These are phyloP conservation scores for Brachyopa scutellaris DNA, from an alignment of 2,888 invertebrate genomes.

Conservation along the genomic window DNA sequence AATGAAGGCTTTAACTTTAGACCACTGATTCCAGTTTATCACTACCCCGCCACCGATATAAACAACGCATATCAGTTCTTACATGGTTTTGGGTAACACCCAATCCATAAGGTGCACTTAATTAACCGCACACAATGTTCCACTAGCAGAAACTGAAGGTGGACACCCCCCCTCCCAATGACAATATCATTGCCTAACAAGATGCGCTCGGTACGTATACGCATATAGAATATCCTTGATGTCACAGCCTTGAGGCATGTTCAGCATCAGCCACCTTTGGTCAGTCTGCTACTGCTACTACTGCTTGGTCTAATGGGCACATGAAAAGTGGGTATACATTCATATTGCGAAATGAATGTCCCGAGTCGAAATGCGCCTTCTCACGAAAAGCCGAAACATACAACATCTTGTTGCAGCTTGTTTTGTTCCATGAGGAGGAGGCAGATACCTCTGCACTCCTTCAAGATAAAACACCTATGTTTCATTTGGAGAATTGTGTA, in stretches of 20 bases:
- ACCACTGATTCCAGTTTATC: not conserved
- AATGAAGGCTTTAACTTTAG: conserved; percentile 28
- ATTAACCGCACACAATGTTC: conserved; percentile 73
- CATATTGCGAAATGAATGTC: conserved; percentile 65
- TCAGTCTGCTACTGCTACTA: conserved; percentile 34
- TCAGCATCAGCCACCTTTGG: conserved; percentile 70
- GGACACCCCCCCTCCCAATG: not conserved
- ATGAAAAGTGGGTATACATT: conserved; percentile 50
- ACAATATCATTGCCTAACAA: conserved; percentile 55
- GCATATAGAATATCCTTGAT: conserved; percentile 26
- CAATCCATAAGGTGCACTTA: conserved; percentile 74
- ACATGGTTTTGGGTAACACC: conserved; percentile 72
- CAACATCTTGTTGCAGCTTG: conserved; percentile 69
- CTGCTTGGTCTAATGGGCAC: not conserved
- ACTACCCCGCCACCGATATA: not conserved
- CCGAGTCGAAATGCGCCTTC: conserved; percentile 38
- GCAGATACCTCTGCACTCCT: conserved; percentile 32
- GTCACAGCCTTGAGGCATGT: conserved; percentile 69
- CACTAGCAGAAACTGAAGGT: conserved; percentile 18
- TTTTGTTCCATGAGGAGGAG: not conserved
- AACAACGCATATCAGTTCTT: conserved; percentile 53
- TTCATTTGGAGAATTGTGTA: conserved; percentile 66
- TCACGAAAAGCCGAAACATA: conserved; percentile 54
- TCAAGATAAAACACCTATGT: conserved; percentile 62
- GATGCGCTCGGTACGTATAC: conserved; percentile 39